Evolutionary conservation across 2,113 vertebrate species (phyloP), one percentile per base, ranked within the genome.

Genomic region (Percina caprodes): DNA sequence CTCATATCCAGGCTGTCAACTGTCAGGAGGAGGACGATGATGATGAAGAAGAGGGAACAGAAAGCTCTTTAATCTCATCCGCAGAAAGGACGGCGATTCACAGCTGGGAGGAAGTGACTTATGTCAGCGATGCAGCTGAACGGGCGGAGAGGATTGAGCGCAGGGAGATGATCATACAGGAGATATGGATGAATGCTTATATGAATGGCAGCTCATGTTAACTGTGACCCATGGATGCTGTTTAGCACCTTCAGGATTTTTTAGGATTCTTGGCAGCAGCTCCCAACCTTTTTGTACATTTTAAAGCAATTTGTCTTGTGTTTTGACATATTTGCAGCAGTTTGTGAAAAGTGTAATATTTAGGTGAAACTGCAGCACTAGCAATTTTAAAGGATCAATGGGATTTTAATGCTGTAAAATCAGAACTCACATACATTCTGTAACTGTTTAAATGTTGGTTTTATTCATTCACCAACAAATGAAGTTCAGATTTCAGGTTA

Each of bases 181-280:
- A 99, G 92, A 99, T 99, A 21, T 96, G 97, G 96, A 96, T 99
- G 98, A 98, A 96, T 72, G 95, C 97, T n/a, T 98, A 97, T 69
- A 84, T 97, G 83, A 97, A 98, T 63, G 94, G 91, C 52, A 93
- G 79, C 72, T 88, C 92, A 0, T 84, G 86, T 70, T 35, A 65
- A 78, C 62, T 8, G 4, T 3, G 39, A 52, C 19, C 18, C 0
- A 2, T 61, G 16, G 49, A 19, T 61, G 48, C 42, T 48, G 0
- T 4, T 66, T 18, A 60, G 74, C 14, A 62, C 45, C 58, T 69
- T 55, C 66, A 68, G 19, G 52, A 48, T 6, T n/a, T 30, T 3
- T 35, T n/a, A 71, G 51, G 74, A 54, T 14, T 63, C 15, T 52
- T 30, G 4, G 5, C 60, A 55, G 77, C 18, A 70, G 68, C 35